Evolutionary conservation across 2,113 vertebrate species (phyloP).

Genomic region (Xiphophorus maculatus): DNA sequence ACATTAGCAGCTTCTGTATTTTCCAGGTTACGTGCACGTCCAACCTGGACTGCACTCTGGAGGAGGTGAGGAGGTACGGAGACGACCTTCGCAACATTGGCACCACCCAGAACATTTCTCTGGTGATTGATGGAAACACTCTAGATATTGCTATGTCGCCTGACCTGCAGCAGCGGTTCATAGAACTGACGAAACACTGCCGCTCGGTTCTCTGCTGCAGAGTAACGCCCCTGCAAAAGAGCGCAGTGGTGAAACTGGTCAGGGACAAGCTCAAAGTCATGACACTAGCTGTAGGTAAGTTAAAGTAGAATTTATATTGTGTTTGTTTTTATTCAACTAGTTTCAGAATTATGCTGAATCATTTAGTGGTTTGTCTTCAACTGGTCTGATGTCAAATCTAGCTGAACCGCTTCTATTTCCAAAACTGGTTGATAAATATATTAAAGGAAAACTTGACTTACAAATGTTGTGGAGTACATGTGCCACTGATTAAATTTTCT

Average conservation of each 20-base stretch:
- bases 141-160: conserved; percentile 81
- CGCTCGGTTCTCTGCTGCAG: conserved; percentile 90
- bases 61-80: conserved; percentile 82
- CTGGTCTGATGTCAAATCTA: neutral
- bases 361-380: neutral
- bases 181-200: conserved; percentile 82
- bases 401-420: no score
- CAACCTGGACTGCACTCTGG: conserved; percentile 84
- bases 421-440: no score
- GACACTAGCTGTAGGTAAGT: conserved; percentile 88
- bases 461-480: no score
- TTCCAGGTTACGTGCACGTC: conserved; percentile 87
- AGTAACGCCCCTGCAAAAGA: conserved; percentile 90
- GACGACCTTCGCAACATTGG: conserved; percentile 45
- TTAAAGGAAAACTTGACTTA: no score
- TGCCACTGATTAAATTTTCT: no score
- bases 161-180: conserved; percentile 84
- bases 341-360: neutral
- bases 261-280: conserved; percentile 84
- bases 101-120: conserved; percentile 69
- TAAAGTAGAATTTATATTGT: neutral
- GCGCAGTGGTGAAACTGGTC: conserved; percentile 86
- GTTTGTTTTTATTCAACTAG: neutral
- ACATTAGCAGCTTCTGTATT: conserved; percentile 13
- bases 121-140: conserved; percentile 88